phyloP scores from a whole-genome alignment of 2,797 vertebrate genomes.

The Chloroceryle amazona region DNA sequence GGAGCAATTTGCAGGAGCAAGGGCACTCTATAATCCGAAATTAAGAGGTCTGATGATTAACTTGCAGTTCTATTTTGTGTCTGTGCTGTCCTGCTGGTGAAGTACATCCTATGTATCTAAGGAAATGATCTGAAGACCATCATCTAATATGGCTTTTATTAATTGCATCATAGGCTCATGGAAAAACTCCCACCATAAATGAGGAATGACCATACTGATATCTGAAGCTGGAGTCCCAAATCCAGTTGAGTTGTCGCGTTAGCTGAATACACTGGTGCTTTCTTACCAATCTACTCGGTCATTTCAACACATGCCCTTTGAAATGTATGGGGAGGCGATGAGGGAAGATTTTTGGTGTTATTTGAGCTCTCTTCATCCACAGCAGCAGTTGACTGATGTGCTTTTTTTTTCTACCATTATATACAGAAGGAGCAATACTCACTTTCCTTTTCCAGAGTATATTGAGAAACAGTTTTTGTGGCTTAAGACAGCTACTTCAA shows the following conservation, averaged over 20 bases:
- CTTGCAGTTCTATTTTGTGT: neutral
- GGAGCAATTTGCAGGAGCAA: neutral
- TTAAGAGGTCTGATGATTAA: neutral
- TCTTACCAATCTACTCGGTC: neutral
- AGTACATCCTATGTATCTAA: neutral
- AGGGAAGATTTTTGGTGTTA: neutral
- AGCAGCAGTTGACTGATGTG: neutral
- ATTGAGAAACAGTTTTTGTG: neutral
- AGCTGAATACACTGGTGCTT: neutral
- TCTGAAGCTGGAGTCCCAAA: neutral
- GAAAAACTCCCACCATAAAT: neutral
- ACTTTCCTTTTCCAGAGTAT: neutral
- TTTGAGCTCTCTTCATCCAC: neutral
- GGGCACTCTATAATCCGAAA: neutral
- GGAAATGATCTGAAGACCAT: neutral
- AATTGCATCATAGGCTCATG: neutral
- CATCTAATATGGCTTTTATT: accelerated
- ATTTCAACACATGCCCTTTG: neutral
- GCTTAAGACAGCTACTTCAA: neutral
- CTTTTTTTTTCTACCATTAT: neutral
- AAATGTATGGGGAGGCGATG: neutral
- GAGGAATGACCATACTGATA: neutral
- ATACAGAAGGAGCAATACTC: neutral
- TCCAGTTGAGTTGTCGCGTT: neutral
- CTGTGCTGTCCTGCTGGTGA: neutral